These are phyloP conservation scores for Propithecus coquereli DNA, from an alignment of 2,113 vertebrate genomes.

Conservation along the genomic window DNA sequence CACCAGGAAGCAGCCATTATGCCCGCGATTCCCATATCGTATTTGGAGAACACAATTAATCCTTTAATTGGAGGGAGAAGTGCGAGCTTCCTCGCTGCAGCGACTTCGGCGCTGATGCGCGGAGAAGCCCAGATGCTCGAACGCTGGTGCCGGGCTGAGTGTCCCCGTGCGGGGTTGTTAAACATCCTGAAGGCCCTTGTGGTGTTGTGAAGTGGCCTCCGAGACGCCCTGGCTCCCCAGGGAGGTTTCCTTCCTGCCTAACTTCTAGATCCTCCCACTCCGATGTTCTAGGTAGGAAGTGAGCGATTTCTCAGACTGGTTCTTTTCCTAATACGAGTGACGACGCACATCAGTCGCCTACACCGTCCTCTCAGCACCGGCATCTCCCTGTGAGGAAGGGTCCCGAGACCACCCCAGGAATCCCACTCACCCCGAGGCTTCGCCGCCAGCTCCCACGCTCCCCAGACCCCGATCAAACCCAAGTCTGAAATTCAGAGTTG, in stretches of 20 bases:
- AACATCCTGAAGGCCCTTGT: accelerated
- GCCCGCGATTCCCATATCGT: slow-evolving; percentile 71
- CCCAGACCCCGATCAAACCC: too few species aligned
- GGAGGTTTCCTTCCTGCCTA: not conserved
- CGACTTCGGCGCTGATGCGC: slow-evolving; percentile 51
- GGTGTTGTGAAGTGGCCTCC: accelerated
- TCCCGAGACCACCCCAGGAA: too few species aligned
- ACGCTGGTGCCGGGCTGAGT: slow-evolving; percentile 66
- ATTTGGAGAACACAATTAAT: slow-evolving; percentile 79
- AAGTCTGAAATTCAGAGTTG: accelerated
- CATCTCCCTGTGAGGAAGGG: not conserved
- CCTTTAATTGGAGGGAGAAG: slow-evolving; percentile 76
- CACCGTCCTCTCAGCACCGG: not conserved
- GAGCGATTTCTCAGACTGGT: not conserved
- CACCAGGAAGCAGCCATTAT: slow-evolving; percentile 77
- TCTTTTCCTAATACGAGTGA: accelerated
- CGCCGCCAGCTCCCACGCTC: accelerated
- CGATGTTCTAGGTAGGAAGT: accelerated
- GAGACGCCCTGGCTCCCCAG: accelerated
- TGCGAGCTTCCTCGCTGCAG: slow-evolving; percentile 63
- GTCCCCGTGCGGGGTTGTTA: slow-evolving; percentile 1
- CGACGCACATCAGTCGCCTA: too few species aligned
- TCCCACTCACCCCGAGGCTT: accelerated
- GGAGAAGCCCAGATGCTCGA: slow-evolving; percentile 58
- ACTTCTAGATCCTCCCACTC: accelerated